phyloP scores from a whole-genome alignment of 2,797 vertebrate species.

The Spheniscus humboldti region DNA sequence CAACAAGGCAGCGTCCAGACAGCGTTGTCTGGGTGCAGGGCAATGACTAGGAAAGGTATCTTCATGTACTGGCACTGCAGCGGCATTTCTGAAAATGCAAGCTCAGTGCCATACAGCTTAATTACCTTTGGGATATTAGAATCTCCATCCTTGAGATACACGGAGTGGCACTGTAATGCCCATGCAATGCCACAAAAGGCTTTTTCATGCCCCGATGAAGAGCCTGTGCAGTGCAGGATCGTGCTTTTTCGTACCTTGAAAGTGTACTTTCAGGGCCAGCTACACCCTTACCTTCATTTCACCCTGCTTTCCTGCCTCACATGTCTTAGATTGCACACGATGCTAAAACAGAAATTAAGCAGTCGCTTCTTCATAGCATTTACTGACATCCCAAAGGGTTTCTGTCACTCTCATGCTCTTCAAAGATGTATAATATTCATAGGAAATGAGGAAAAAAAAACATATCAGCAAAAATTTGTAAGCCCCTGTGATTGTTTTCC shows the following conservation, averaged over 20 bases:
- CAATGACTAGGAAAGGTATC: not conserved
- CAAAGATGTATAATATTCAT: not conserved
- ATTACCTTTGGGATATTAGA: accelerated
- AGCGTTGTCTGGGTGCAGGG: no score
- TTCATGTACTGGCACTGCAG: not conserved
- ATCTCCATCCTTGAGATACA: accelerated
- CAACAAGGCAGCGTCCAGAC: not conserved
- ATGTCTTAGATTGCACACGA: accelerated
- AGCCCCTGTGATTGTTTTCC: not conserved
- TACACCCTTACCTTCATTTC: not conserved
- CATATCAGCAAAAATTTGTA: accelerated
- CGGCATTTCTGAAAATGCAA: accelerated
- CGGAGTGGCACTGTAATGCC: accelerated
- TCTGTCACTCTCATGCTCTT: not conserved
- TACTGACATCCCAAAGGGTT: not conserved
- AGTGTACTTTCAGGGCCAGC: not conserved
- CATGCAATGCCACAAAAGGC: not conserved
- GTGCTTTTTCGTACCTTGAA: no score
- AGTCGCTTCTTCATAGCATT: not conserved
- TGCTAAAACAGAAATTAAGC: not conserved
- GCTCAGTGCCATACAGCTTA: not conserved
- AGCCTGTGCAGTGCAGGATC: not conserved
- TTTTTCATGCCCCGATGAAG: not conserved
- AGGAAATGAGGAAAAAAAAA: not conserved
- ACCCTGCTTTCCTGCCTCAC: not conserved